phyloP scores from a whole-genome alignment of 2,113 vertebrate genomes.

The Callaeas wilsoni region DNA sequence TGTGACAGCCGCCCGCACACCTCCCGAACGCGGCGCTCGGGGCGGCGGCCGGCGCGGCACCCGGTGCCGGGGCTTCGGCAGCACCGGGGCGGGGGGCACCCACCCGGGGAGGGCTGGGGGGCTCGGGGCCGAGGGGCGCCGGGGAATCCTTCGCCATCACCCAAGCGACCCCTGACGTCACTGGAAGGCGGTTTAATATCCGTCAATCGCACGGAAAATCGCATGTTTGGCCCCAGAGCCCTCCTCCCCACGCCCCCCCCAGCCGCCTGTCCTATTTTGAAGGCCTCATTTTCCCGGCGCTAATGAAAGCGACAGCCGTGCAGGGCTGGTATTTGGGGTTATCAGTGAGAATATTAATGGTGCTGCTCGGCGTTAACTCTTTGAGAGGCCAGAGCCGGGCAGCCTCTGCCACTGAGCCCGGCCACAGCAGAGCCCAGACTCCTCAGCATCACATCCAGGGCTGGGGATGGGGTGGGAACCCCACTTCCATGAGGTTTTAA shows the following conservation, averaged over 20 bases:
- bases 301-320: slow-evolving; percentile 65
- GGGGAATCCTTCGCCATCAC: neutral
- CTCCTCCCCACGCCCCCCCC: neutral
- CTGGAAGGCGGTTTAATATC: neutral
- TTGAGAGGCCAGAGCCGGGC: neutral
- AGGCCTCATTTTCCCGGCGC: slow-evolving; percentile 41
- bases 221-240: neutral
- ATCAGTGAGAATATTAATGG: slow-evolving; percentile 44
- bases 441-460: fast-evolving
- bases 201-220: neutral
- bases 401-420: fast-evolving
- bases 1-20: slow-evolving; percentile 54
- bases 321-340: slow-evolving; percentile 37
- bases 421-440: fast-evolving
- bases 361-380: neutral
- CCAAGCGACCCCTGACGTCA: neutral
- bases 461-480: neutral
- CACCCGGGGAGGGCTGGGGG: neutral
- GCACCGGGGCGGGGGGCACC: neutral
- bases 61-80: neutral
- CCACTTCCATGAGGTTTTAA: fast-evolving
- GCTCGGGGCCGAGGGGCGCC: neutral
- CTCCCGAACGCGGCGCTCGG: neutral
- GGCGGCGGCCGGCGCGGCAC: neutral
- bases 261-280: slow-evolving; percentile 42